Conservation (phyloP, 2,113 vertebrate species). For the Thermophis baileyi region DNA sequence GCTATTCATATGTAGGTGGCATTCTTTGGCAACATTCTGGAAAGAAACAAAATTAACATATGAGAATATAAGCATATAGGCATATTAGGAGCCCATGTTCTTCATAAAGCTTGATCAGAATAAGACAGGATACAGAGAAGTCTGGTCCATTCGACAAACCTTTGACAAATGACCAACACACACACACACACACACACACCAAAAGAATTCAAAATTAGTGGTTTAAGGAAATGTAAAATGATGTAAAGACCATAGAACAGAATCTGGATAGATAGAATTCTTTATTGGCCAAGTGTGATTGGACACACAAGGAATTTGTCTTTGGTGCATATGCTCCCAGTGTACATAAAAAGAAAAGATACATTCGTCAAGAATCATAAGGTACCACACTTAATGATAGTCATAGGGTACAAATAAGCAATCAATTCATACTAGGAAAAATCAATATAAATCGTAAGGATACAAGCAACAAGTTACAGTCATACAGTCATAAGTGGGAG, state of each 20-base stretch:
- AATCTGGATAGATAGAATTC: not conserved
- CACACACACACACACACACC: not conserved
- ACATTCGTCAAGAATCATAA: no score
- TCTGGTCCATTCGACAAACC: not conserved
- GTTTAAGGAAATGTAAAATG: not conserved
- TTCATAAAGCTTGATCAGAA: not conserved
- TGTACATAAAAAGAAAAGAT: no score
- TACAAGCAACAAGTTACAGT: no score
- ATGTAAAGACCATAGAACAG: not conserved
- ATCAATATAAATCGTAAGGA: no score
- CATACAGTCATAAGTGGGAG: no score
- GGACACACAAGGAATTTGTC: no score
- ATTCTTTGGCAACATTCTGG: not conserved
- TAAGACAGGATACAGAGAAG: not conserved
- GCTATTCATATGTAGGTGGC: not conserved
- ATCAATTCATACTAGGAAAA: no score
- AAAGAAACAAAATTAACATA: not conserved
- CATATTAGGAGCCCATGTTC: not conserved
- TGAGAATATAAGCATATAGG: not conserved
- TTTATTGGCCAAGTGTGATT: no score
- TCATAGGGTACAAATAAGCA: no score
- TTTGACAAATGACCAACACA: not conserved
- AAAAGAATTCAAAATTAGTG: not conserved
- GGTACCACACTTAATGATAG: no score
- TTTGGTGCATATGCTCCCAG: no score